Conservation (phyloP, 2,113 vertebrate species). For the Mobula hypostoma region DNA sequence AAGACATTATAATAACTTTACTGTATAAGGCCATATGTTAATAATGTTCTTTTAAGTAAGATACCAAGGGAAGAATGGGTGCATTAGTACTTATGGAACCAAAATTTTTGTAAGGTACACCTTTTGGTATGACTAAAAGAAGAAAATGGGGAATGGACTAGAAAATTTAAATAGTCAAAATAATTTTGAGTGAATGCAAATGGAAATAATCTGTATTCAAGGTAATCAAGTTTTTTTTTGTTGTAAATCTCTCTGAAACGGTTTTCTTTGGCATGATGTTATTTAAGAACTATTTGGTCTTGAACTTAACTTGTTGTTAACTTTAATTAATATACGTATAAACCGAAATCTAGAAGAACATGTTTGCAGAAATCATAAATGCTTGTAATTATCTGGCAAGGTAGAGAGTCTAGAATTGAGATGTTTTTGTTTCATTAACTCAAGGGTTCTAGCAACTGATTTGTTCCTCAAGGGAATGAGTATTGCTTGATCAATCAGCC, state of each 20-base stretch:
- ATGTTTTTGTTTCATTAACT: background rate
- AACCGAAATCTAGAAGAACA: background rate
- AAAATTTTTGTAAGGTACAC: background rate
- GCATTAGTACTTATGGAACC: background rate
- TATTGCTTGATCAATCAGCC: background rate
- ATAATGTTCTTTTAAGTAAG: background rate
- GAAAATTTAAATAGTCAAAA: background rate
- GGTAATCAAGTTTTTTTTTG: background rate
- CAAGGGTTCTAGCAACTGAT: background rate
- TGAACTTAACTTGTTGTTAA: too few species aligned
- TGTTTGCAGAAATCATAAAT: background rate
- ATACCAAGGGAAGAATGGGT: too few species aligned
- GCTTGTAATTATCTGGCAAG: background rate
- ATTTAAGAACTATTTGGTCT: too few species aligned
- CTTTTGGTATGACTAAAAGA: background rate
- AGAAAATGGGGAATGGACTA: background rate
- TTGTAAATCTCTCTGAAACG: too few species aligned
- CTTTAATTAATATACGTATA: too few species aligned
- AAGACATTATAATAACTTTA: too few species aligned
- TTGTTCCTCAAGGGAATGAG: background rate
- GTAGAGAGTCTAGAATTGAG: background rate
- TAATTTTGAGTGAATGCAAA: background rate
- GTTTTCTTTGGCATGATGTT: too few species aligned
- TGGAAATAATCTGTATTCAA: background rate
- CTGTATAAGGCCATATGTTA: background rate